Base-by-base conservation (phyloP, 2,888 invertebrate genomes). In the Acanthococcus lagerstroemiae region DNA sequence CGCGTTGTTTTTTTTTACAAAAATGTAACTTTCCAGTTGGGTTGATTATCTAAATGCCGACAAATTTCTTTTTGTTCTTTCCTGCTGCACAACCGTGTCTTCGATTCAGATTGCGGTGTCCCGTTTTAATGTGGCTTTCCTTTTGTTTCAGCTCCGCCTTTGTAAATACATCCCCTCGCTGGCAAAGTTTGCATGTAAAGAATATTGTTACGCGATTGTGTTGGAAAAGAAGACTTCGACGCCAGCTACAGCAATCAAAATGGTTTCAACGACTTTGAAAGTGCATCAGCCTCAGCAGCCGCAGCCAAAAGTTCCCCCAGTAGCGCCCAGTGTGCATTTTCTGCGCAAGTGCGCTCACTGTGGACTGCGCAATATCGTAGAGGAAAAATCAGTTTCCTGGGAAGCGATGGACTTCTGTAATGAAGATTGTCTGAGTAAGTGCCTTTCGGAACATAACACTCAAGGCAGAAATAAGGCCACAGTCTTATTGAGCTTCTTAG, bases 341-440 rank as follows among this genome's bases (percentile, higher is more conserved):
- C 27, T 55, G 0, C 21, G 65, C 21, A 67, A 69, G 60, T 69
- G 69, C 37, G 55, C 66, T 44, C 65, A 67, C n/a, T 69, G 69
- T 56, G 37, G 15, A 9, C 30, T 30, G 15, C 44, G 37, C 12
- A 69, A 67, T 65, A 63, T 55, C 24, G 25, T 56, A 7, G 58
- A 66, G 9, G 57, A 66, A 21, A 69, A 60, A 26, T 63, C 45
- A 6, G 66, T 67, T 19, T 52, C 44, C 21, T 69, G 69, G 69
- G 68, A 69, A 60, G 57, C 65, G 12, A 69, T 68, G 67, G 55
- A 68, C 21, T 69, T 69, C 58, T 69, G 69, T 52, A 68, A 68
- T 21, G 54, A 67, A 17, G 57, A 65, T 12, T 69, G 69, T 19
- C 27, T 69, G 12, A 58, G 69, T 69, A 26, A 55, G 45, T 27